A percentile compares a stretch with the other conserved stretches of the same genome.
These are phyloP conservation scores for Scomber colias DNA, from an alignment of 2,113 vertebrate genomes.

Conservation along the genomic window DNA sequence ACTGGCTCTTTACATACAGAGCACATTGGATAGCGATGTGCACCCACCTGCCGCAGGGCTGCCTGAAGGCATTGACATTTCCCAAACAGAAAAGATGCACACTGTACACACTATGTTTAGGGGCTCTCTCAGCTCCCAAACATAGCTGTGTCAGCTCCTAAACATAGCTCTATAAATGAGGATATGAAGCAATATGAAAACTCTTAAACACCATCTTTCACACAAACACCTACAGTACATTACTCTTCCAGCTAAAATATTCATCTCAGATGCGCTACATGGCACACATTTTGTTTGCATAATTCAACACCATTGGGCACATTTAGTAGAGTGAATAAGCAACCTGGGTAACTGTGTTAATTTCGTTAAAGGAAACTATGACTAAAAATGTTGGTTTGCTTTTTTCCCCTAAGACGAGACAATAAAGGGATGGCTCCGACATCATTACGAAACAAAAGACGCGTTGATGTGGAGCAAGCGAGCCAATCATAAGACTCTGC, in stretches of 20 bases:
- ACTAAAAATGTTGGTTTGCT: too few relatives aligned
- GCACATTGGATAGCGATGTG: conserved; percentile 35
- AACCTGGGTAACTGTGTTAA: background rate
- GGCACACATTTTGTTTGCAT: background rate
- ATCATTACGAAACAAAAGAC: too few relatives aligned
- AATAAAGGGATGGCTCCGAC: too few relatives aligned
- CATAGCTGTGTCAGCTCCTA: conserved; percentile 7
- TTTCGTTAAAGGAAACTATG: too few relatives aligned
- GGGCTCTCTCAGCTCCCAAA: conserved; percentile 47
- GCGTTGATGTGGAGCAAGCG: too few relatives aligned
- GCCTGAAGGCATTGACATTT: conserved; percentile 75
- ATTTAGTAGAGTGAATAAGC: background rate
- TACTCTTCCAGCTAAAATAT: conserved; percentile 27
- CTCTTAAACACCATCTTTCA: conserved; percentile 9
- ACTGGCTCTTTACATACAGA: conserved; percentile 46
- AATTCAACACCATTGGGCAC: conserved; percentile 18
- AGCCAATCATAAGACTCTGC: too few relatives aligned
- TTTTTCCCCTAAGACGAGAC: too few relatives aligned
- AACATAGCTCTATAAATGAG: conserved; percentile 54
- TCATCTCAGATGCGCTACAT: conserved; percentile 23
- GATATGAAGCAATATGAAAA: conserved; percentile 30
- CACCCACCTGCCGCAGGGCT: conserved; percentile 71
- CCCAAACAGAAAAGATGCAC: conserved; percentile 49
- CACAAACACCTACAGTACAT: conserved; percentile 3
- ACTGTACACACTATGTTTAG: conserved; percentile 15